phyloP scores from a whole-genome alignment of 2,113 vertebrate genomes.

The Pseudorectes ferrugineus region DNA sequence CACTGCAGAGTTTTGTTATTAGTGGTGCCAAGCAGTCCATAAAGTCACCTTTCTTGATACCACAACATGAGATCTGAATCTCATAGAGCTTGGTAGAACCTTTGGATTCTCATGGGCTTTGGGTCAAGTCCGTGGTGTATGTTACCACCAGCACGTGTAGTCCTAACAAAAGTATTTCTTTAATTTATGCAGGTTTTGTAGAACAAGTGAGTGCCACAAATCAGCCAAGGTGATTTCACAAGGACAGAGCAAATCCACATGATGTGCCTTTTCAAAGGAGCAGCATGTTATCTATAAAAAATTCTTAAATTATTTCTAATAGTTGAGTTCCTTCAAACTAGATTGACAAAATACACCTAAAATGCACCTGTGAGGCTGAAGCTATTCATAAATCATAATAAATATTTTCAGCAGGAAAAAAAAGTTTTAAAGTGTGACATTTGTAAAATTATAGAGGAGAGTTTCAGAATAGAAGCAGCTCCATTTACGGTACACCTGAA shows the following conservation, averaged over 20 bases:
- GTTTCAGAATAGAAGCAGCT: not conserved
- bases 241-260: not conserved
- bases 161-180: not conserved
- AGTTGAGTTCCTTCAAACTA: not conserved
- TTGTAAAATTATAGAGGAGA: not conserved
- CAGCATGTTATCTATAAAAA: not conserved
- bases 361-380: not conserved
- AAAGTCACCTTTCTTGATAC: not conserved
- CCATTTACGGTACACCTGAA: not conserved
- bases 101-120: not conserved
- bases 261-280: not conserved
- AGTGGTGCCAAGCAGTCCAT: not conserved
- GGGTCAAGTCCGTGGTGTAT: not conserved
- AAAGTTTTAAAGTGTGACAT: not conserved
- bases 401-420: not conserved
- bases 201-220: not conserved
- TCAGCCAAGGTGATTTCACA: not conserved
- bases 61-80: not conserved
- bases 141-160: accelerated
- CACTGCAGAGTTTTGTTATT: not conserved
- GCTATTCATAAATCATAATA: not conserved
- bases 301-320: not conserved
- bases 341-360: not conserved
- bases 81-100: not conserved
- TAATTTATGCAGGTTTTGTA: not conserved